Evolutionary conservation across 1,140 invertebrate genomes (phyloP).

Genomic region (Ceratina japonica): DNA sequence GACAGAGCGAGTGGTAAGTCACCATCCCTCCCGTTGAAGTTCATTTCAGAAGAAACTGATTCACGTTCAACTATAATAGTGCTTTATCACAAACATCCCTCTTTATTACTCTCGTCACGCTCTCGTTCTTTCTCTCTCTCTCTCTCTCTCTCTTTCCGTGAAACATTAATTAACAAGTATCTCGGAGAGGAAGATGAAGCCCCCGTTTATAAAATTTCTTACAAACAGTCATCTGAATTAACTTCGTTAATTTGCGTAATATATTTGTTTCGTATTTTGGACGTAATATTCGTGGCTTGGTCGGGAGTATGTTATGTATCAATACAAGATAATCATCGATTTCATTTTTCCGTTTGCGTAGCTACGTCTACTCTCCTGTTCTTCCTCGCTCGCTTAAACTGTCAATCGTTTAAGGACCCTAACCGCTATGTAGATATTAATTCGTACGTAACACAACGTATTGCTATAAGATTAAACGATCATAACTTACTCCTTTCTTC

Average conservation of each 20-base stretch:
- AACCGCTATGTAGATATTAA: conserved; percentile 21
- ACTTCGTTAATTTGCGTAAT: conserved; percentile 28
- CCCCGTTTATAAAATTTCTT: conserved; percentile 41
- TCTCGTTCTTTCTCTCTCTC: background rate
- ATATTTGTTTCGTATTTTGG: conserved; percentile 6
- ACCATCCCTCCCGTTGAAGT: background rate
- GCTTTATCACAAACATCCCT: conserved; percentile 5
- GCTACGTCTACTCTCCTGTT: conserved; percentile 4
- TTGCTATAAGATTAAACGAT: conserved; percentile 17
- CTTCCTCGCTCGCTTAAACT: background rate
- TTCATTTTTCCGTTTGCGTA: conserved; percentile 26
- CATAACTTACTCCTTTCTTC: conserved; percentile 9
- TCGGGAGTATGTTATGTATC: conserved; percentile 20
- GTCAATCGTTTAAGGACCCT: conserved; percentile 12
- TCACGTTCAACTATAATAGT: conserved; percentile 11
- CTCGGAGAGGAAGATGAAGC: background rate
- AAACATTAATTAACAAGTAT: conserved; percentile 16
- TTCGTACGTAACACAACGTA: conserved; percentile 35
- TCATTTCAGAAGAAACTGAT: conserved; percentile 18
- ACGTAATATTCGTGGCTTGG: conserved; percentile 36
- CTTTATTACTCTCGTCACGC: background rate
- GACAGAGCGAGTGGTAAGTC: background rate
- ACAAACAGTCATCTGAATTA: conserved; percentile 39
- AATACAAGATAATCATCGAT: conserved; percentile 21
- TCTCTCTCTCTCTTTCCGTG: background rate